phyloP scores from a whole-genome alignment of 2,113 vertebrate species.

The Terrapene triunguis region DNA sequence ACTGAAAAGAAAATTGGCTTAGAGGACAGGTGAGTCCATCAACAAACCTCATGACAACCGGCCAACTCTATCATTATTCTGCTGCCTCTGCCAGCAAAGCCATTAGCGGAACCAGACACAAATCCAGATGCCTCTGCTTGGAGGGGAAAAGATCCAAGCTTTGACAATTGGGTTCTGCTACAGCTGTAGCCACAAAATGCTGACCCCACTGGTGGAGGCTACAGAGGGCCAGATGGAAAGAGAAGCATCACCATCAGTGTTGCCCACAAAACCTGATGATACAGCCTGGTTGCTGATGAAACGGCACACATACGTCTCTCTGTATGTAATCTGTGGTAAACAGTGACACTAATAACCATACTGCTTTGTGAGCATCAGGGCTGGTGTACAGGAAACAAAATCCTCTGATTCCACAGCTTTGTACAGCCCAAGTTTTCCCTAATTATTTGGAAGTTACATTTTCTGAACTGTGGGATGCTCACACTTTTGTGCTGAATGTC shows the following conservation, averaged over 20 bases:
- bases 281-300: neutral
- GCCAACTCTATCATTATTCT: conserved; percentile 37
- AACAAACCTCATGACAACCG: neutral
- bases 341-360: rapidly evolving
- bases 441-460: rapidly evolving
- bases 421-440: neutral
- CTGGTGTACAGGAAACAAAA: neutral
- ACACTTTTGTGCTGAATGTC: neutral
- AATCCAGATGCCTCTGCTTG: conserved; percentile 57
- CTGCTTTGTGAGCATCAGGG: neutral
- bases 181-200: conserved; percentile 51
- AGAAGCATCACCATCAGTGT: neutral
- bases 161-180: conserved; percentile 39
- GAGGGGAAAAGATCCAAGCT: conserved; percentile 65
- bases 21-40: conserved; percentile 68
- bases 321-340: neutral
- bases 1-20: conserved; percentile 37
- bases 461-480: neutral
- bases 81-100: conserved; percentile 59
- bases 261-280: neutral
- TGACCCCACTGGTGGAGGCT: conserved; percentile 60
- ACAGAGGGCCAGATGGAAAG: conserved; percentile 58
- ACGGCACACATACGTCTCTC: neutral
- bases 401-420: neutral
- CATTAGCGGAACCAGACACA: conserved; percentile 64